Evolutionary conservation across 2,797 vertebrate genomes (phyloP).

Genomic region (Acanthurus lineatus): DNA sequence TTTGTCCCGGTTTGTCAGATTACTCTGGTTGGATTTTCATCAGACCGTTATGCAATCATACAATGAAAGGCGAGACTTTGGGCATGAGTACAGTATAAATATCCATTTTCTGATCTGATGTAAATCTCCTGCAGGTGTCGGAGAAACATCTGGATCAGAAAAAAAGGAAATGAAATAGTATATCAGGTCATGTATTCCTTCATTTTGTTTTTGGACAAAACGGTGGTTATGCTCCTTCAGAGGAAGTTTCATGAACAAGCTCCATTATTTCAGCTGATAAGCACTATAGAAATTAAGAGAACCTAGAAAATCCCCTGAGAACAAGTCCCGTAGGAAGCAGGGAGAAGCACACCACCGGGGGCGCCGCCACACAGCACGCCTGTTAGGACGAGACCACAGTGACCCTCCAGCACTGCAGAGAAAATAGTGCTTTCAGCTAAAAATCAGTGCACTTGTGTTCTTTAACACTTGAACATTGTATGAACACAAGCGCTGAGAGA

Average conservation of each 20-base stretch:
- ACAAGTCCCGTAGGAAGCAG: conserved; percentile 42
- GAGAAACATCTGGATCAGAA: conserved; percentile 6
- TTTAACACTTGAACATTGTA: conserved; percentile 55
- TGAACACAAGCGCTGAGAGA: conserved; percentile 42
- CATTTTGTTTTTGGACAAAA: conserved; percentile 38
- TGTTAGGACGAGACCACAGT: conserved; percentile 43
- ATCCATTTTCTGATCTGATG: conserved; percentile 11
- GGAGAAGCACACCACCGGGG: conserved; percentile 12
- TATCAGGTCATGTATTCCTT: conserved; percentile 26
- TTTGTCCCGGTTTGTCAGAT: conserved; percentile 73
- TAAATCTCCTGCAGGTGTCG: conserved; percentile 12
- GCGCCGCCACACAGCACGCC: conserved; percentile 33
- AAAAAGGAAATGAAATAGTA: conserved; percentile 12
- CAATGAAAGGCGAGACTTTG: conserved; percentile 24
- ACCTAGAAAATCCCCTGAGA: conserved; percentile 48
- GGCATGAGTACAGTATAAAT: conserved; percentile 21
- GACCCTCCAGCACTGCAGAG: conserved; percentile 42
- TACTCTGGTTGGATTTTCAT: conserved; percentile 56
- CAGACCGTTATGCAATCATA: conserved; percentile 41
- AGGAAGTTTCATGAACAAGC: conserved; percentile 21
- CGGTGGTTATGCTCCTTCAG: conserved; percentile 31
- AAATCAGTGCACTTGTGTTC: conserved; percentile 49
- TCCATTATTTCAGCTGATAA: conserved; percentile 54
- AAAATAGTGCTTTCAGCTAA: conserved; percentile 53
- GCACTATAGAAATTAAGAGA: conserved; percentile 54